Evolutionary conservation across 2,888 invertebrate genomes (phyloP), one percentile per base, ranked within the genome.

Genomic region (Metalampra italica): DNA sequence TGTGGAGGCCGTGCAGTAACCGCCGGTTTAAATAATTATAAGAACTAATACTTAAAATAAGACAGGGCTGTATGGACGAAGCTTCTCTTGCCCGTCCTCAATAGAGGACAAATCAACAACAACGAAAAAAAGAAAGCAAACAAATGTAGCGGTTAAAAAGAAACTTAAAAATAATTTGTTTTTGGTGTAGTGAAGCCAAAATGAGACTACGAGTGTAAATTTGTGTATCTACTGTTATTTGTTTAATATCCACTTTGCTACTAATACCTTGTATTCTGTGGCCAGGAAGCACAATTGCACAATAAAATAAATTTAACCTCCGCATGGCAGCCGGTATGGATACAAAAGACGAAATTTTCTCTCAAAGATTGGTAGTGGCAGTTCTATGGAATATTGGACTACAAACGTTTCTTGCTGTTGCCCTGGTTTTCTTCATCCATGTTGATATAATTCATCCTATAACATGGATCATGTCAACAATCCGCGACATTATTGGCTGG

Each of bases 381-480:
- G 90, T 93, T 13, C 52, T 90, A 7, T 90, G 92, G 68, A 93
- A 92, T 65, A 89, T 94, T 44, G 70, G 87, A 12, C 81, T 92
- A 40, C 92, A 92, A 71, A 87, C 82, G 43, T 50, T 90, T 44
- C 74, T 92, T 37, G 83, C 92, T 4, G 68, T 87, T 15, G 56
- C 84, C 0, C 79, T 92, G 54, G 78, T 92, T 41, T 82, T 91
- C 41, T 63, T 91, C 53, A 91, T 92, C 45, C 94, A 94, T 75
- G 76, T 93, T 32, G 91, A 92, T 64, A 58, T 92, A 13, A 69
- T 93, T 40, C 92, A 93, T 67, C 94, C 94, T 0, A 51, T 92
- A 13, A 69, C 82, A 58, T 95, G 94, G 94, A 68, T 94, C n/a
- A 66, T 81, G 30, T 87, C 90, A 36, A 92, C 93, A 0, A 75